phyloP scores from a whole-genome alignment of 2,113 vertebrate species.

The Aythya baeri region DNA sequence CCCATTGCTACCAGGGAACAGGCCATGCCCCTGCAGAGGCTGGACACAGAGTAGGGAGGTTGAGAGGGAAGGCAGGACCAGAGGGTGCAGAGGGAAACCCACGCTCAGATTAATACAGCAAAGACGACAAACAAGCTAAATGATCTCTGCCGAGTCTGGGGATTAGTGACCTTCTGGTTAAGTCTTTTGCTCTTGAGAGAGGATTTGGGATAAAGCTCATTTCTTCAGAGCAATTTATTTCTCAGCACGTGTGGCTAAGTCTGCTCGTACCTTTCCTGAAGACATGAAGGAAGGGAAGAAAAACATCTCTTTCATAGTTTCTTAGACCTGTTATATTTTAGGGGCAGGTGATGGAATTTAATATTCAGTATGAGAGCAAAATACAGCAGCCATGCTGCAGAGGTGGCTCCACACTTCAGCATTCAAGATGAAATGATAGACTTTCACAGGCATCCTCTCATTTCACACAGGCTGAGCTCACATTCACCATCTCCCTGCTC shows the following conservation, averaged over 20 bases:
- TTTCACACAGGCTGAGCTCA: neutral
- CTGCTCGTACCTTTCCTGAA: neutral
- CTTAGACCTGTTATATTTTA: constrained; percentile 5
- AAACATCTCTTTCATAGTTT: neutral
- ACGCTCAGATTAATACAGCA: neutral
- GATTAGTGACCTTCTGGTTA: constrained; percentile 61
- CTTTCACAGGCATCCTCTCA: neutral
- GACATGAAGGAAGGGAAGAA: neutral
- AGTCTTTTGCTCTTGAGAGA: constrained; percentile 30
- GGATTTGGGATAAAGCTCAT: constrained; percentile 59
- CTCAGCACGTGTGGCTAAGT: neutral
- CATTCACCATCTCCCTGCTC: neutral
- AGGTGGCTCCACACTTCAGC: neutral
- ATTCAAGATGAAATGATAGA: neutral
- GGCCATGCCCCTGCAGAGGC: neutral
- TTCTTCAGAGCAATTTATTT: constrained; percentile 53
- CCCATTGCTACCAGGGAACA: accelerated
- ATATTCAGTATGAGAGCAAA: neutral
- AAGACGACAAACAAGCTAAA: constrained; percentile 50
- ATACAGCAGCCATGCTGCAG: neutral
- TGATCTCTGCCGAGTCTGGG: constrained; percentile 22
- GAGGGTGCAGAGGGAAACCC: neutral
- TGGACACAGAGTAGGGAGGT: accelerated
- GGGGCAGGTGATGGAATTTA: neutral
- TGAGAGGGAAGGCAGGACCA: neutral